These are phyloP conservation scores for Melipona beecheii DNA, from an alignment of 2,888 invertebrate species.

Conservation along the genomic window DNA sequence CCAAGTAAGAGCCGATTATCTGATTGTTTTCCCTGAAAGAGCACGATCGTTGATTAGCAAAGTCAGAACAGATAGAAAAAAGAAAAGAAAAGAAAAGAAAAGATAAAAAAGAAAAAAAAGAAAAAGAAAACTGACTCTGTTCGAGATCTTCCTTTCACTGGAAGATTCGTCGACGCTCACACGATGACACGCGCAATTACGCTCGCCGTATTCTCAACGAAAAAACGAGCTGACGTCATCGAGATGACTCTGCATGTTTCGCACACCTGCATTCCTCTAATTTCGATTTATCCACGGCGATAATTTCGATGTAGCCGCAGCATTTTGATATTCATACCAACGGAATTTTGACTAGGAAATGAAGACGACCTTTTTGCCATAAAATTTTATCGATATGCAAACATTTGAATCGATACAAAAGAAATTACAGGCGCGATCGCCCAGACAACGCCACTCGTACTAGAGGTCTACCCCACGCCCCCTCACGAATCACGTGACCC, in stretches of 20 bases:
- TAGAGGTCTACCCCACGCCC: no score
- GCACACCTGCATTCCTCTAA: neutral
- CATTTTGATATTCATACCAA: neutral
- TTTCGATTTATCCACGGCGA: neutral
- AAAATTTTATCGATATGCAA: no score
- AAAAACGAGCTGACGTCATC: neutral
- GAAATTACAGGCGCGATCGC: no score
- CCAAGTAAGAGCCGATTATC: constrained; percentile 89
- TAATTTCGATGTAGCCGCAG: neutral
- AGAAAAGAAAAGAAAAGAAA: no score
- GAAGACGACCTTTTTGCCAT: no score
- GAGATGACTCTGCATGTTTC: neutral
- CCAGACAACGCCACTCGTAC: no score
- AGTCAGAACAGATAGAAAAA: neutral
- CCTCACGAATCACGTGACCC: no score
- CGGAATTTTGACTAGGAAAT: neutral
- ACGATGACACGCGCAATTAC: neutral
- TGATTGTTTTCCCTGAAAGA: constrained; percentile 88
- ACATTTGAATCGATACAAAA: no score
- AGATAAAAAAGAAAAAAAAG: no score
- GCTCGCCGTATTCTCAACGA: neutral
- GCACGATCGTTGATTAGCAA: constrained; percentile 22
- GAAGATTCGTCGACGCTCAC: no score
- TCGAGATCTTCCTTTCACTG: no score
- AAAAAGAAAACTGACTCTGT: no score